These are phyloP conservation scores for Fulica atra DNA, from an alignment of 2,113 vertebrate genomes.

Conservation along the genomic window DNA sequence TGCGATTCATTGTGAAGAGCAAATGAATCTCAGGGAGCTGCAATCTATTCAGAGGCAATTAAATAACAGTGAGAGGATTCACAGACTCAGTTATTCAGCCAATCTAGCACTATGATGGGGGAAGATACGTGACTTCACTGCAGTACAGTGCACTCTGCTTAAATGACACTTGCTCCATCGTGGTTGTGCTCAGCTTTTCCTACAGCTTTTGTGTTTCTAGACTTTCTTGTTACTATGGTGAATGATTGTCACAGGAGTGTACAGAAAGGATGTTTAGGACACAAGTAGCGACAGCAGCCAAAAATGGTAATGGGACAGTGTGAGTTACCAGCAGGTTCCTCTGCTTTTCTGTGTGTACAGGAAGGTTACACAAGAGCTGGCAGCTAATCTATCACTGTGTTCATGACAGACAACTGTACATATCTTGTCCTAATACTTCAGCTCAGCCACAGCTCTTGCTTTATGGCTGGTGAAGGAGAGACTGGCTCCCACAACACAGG, in stretches of 20 bases:
- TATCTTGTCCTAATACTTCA: not conserved
- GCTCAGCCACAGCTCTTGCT: not conserved
- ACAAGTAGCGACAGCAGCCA: not conserved
- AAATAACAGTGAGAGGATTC: not conserved
- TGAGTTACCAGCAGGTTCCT: not conserved
- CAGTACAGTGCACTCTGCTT: not conserved
- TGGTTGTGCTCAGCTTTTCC: not conserved
- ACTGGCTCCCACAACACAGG: not conserved
- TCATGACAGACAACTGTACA: not conserved
- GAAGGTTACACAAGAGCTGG: not conserved
- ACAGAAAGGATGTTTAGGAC: not conserved
- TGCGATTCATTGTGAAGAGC: slow-evolving; percentile 25
- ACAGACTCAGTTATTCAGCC: not conserved
- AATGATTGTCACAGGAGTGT: not conserved
- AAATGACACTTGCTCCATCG: not conserved
- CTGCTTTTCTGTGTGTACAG: not conserved
- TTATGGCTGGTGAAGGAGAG: not conserved
- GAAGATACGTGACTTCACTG: not conserved
- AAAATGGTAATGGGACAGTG: not conserved
- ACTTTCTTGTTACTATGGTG: slow-evolving; percentile 24
- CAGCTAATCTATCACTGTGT: not conserved
- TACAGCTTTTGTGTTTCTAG: not conserved
- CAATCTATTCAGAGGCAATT: slow-evolving; percentile 28
- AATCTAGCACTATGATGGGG: not conserved
- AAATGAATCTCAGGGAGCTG: slow-evolving; percentile 31